phyloP scores from a whole-genome alignment of 2,113 vertebrate genomes.

The Hippocampus barbouri region DNA sequence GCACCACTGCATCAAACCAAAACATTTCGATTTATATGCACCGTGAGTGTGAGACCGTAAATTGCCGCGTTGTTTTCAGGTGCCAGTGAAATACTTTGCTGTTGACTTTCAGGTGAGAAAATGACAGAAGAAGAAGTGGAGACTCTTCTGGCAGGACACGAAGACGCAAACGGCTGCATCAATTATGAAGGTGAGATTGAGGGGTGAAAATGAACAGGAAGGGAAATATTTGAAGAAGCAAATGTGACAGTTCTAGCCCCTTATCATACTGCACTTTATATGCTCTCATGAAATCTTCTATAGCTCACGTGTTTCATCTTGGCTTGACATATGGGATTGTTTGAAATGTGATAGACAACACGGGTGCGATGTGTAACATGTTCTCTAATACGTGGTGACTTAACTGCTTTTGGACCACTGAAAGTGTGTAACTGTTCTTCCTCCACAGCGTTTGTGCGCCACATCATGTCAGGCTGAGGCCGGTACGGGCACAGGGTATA shows the following conservation, averaged over 20 bases:
- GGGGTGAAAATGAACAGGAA: not conserved
- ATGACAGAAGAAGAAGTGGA: slow-evolving; percentile 94
- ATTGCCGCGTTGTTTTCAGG: not conserved
- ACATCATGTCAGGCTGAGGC: slow-evolving; percentile 76
- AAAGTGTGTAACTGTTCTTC: slow-evolving; percentile 63
- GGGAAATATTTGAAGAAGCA: not conserved
- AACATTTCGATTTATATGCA: too few relatives aligned
- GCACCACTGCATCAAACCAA: too few relatives aligned
- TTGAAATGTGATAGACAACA: not conserved
- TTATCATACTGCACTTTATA: not conserved
- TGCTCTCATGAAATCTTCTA: not conserved
- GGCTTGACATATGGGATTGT: not conserved
- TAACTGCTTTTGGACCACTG: slow-evolving; percentile 19
- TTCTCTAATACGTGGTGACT: slow-evolving; percentile 9
- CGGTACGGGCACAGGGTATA: slow-evolving; percentile 58
- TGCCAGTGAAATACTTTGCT: not conserved
- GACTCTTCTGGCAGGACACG: slow-evolving; percentile 84
- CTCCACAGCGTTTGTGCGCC: slow-evolving; percentile 72
- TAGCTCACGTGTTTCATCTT: not conserved
- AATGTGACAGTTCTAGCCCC: not conserved
- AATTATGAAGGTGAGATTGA: slow-evolving; percentile 87
- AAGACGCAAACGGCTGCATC: slow-evolving; percentile 94
- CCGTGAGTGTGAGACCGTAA: not conserved
- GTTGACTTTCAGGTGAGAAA: slow-evolving; percentile 81
- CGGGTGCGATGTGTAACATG: not conserved